Conservation (phyloP, 2,888 invertebrate species). For the Nomada flava region DNA sequence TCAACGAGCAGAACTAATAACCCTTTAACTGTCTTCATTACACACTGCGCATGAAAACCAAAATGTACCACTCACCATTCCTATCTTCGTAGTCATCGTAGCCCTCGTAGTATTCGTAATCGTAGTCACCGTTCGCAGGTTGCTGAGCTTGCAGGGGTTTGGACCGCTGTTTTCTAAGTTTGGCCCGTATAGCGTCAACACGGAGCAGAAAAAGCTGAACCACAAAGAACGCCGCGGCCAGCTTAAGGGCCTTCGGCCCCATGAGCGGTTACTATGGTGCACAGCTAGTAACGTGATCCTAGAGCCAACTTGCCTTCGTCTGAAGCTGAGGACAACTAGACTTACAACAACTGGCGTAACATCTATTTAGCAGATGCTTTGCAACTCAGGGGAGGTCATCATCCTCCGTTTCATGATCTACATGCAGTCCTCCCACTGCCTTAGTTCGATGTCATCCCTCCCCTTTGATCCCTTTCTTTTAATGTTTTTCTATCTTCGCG, state of each 20-base stretch:
- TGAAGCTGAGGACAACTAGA: slow-evolving; percentile 78
- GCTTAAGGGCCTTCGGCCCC: slow-evolving; percentile 54
- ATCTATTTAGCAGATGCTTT: slow-evolving; percentile 79
- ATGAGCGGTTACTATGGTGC: slow-evolving; percentile 43
- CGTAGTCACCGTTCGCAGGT: slow-evolving; percentile 67
- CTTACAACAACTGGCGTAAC: slow-evolving; percentile 72
- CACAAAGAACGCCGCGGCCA: slow-evolving; percentile 64
- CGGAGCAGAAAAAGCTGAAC: slow-evolving; percentile 61
- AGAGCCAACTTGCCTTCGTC: slow-evolving; percentile 70
- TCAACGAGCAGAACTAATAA: too few relatives aligned
- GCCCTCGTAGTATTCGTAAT: slow-evolving; percentile 75
- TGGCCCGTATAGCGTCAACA: slow-evolving; percentile 60
- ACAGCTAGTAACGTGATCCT: slow-evolving; percentile 46
- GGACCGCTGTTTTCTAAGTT: slow-evolving; percentile 59
- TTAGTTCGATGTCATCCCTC: slow-evolving; percentile 51
- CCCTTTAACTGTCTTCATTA: too few relatives aligned
- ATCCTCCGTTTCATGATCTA: slow-evolving; percentile 75
- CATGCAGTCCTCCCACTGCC: slow-evolving; percentile 65
- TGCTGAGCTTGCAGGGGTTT: slow-evolving; percentile 70
- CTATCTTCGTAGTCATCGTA: slow-evolving; percentile 76
- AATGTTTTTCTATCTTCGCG: slow-evolving; percentile 20
- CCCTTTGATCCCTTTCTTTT: slow-evolving; percentile 58
- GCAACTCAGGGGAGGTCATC: slow-evolving; percentile 77
- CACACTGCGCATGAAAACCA: too few relatives aligned
- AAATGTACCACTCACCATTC: slow-evolving; percentile 66